Percentiles rank a stretch among this genome's conserved stretches.
These are phyloP conservation scores for Cepaea hortensis DNA, from an alignment of 2,888 invertebrate species.

Conservation along the genomic window DNA sequence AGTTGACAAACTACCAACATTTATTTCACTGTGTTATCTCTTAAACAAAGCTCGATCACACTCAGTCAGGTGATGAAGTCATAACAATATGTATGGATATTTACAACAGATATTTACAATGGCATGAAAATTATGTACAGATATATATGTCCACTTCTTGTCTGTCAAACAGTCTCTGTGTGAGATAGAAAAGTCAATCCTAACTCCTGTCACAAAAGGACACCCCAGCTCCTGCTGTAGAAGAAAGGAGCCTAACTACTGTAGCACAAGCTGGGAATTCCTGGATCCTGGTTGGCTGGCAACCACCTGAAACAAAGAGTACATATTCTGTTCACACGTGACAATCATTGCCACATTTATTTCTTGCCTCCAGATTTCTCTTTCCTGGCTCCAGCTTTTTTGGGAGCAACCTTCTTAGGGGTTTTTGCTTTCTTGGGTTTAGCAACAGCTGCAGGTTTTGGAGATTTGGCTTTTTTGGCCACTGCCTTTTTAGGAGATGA, in stretches of 20 bases:
- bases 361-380: background rate
- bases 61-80: background rate
- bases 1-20: background rate
- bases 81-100: background rate
- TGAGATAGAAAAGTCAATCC: no score
- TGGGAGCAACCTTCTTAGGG: conserved; percentile 54
- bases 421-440: conserved; percentile 57
- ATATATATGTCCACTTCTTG: no score
- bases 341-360: background rate
- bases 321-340: background rate
- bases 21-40: background rate
- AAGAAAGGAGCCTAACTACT: no score
- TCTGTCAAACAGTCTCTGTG: no score
- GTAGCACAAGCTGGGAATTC: no score
- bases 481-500: conserved; percentile 51
- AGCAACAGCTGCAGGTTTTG: conserved; percentile 51
- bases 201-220: no score
- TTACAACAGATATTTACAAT: no score
- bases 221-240: no score
- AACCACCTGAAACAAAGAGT: background rate
- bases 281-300: no score
- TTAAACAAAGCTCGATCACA: background rate
- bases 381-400: conserved; percentile 54
- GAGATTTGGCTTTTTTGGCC: conserved; percentile 57
- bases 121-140: no score